phyloP scores from a whole-genome alignment of 1,140 invertebrate species.

The Drosophila ironensis region DNA sequence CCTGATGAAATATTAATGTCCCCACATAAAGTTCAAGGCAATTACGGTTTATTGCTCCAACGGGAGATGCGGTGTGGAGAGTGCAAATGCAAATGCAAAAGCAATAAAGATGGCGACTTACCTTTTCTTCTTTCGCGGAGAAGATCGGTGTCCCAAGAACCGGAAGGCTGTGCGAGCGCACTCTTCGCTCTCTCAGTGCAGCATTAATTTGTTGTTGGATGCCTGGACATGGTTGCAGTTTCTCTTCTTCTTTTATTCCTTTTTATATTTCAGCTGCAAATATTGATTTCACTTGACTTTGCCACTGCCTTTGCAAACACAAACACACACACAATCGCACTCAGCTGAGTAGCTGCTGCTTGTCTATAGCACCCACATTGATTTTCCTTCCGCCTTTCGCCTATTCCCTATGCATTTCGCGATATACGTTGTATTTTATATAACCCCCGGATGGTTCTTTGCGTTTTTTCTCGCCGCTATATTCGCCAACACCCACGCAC shows the following conservation, averaged over 20 bases:
- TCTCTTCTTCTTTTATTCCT: no score
- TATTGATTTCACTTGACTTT: conserved; percentile 59
- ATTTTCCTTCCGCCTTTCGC: conserved; percentile 45
- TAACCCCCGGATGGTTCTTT: conserved; percentile 25
- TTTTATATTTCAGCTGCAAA: conserved; percentile 29
- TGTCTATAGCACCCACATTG: conserved; percentile 60
- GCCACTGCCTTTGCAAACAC: conserved; percentile 7
- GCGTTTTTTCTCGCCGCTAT: conserved; percentile 19
- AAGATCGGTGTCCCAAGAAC: conserved; percentile 25
- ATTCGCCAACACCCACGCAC: conserved; percentile 20
- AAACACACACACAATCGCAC: conserved; percentile 27
- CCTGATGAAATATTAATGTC: conserved; percentile 9
- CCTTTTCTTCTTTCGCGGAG: conserved; percentile 40
- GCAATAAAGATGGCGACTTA: conserved; percentile 74
- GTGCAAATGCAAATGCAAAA: no score
- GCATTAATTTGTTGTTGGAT: conserved; percentile 36
- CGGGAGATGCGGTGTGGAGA: conserved; percentile 3
- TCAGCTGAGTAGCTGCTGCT: conserved; percentile 62
- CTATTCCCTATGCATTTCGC: conserved; percentile 17
- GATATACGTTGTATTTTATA: conserved; percentile 34
- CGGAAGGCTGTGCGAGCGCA: conserved; percentile 16
- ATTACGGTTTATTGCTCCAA: conserved; percentile 29
- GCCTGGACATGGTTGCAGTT: conserved; percentile 62
- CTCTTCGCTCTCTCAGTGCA: conserved; percentile 19
- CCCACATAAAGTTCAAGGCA: conserved; percentile 51